A percentile compares a stretch with the other conserved stretches of the same genome.
Evolutionary conservation across 2,888 invertebrate species (phyloP).

Genomic region (Acrocyrtus sp.): DNA sequence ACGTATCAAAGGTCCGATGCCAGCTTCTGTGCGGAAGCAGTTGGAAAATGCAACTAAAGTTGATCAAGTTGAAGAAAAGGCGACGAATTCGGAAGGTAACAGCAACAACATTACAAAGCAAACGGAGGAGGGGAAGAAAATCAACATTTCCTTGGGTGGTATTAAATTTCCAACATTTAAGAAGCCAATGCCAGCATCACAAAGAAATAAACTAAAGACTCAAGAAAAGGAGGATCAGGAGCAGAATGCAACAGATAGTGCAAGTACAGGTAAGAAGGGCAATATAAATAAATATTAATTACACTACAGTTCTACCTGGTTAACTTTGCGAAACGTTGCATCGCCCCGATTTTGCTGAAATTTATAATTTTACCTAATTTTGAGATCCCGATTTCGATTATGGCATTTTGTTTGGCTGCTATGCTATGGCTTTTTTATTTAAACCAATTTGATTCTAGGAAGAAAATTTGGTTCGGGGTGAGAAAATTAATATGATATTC

Average conservation of each 20-base stretch:
- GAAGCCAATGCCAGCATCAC: slow-evolving; percentile 33
- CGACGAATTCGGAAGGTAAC: not conserved
- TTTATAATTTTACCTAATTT: no score
- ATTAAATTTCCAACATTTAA: slow-evolving; percentile 34
- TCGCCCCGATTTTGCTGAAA: no score
- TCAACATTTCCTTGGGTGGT: slow-evolving; percentile 32
- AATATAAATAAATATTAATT: not conserved
- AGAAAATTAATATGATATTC: no score
- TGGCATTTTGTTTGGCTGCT: no score
- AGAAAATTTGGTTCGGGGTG: no score
- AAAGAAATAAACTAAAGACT: slow-evolving; percentile 6
- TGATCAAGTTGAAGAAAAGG: not conserved
- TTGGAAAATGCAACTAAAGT: no score
- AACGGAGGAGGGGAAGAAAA: not conserved
- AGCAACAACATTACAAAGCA: not conserved
- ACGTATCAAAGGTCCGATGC: no score
- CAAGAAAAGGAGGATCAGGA: not conserved
- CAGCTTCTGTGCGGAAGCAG: not conserved
- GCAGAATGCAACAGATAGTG: not conserved
- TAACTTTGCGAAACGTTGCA: no score
- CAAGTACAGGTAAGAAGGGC: not conserved
- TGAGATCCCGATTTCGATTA: no score
- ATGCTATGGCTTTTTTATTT: no score
- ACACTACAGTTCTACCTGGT: no score
- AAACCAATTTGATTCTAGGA: no score